Conservation (phyloP, 2,888 invertebrate genomes). For the Mamestra brassicae region DNA sequence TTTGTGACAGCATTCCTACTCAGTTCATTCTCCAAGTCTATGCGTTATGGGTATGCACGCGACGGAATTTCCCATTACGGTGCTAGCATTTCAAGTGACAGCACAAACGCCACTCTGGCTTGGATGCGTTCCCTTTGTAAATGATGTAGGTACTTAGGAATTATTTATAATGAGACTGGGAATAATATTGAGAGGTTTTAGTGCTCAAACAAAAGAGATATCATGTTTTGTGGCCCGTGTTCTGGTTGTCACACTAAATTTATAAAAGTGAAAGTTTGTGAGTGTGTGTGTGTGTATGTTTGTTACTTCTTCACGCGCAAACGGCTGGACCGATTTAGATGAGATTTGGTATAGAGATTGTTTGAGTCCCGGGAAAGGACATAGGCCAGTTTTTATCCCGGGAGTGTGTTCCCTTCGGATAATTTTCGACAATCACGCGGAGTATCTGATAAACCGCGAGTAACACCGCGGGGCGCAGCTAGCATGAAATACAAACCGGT, state of each 20-base stretch:
- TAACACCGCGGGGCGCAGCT: too few species aligned
- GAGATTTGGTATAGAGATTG: too few species aligned
- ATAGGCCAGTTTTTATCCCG: too few species aligned
- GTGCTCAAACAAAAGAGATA: neutral
- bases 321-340: too few species aligned
- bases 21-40: neutral
- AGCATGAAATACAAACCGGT: too few species aligned
- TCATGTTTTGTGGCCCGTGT: neutral
- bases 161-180: neutral
- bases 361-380: too few species aligned
- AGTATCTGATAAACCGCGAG: too few species aligned
- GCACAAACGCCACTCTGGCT: conserved; percentile 11
- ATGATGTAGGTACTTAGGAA: conserved; percentile 1
- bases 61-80: conserved; percentile 57
- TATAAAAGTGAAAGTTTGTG: too few species aligned
- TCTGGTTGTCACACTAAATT: neutral
- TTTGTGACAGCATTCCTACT: neutral
- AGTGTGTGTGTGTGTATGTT: too few species aligned
- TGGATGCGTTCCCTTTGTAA: conserved; percentile 24
- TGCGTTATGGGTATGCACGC: conserved; percentile 22
- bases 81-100: conserved; percentile 32
- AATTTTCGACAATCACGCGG: too few species aligned
- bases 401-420: too few species aligned
- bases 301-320: too few species aligned
- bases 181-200: neutral